Base-by-base conservation (phyloP, 2,888 invertebrate genomes). In the Tetropium fuscum region DNA sequence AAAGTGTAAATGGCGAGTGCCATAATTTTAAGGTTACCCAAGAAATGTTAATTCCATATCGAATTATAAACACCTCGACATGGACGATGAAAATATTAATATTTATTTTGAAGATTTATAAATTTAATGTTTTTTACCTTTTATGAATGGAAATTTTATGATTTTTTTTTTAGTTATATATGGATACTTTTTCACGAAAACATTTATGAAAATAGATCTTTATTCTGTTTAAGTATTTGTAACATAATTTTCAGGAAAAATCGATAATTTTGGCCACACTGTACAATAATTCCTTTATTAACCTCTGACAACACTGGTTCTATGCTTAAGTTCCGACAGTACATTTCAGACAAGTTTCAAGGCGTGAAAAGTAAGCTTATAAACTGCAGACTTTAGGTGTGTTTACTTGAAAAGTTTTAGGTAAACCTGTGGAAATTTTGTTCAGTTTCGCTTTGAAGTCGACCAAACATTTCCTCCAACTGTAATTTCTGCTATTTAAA, bases 251-350 rank as follows among this genome's bases (percentile, higher is more conserved):
- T 27, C 32, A 48, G 18, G 48, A 32, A n/a, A 48, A 48, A 32
- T 48, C 48, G 48, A 48, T 34, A 51, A 51, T 51, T 51, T 51
- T 51, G 51, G 27, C 48, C 15, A 19, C 51, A 36, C 51, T 51
- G 38, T 25, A 51, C 51, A 13, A 51, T 51, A 51, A 51, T 51
- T 51, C 27, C 38, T 51, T 51, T 25, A 51, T 51, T 18, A 18
- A 10, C 40, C 27, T n/a, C 40, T 51, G 51, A 41, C 41, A 51
- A 22, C 49, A 49, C 38, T 38, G 18, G 30, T 27, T 27, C 6
- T n/a, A n/a, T n/a, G n/a, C n/a, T n/a, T n/a, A n/a, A n/a, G n/a
- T n/a, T n/a, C n/a, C n/a, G n/a, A n/a, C n/a, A n/a, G n/a, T n/a
- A n/a, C n/a, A n/a, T n/a, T n/a, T n/a, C n/a, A n/a, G n/a, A n/a